Evolutionary conservation across 2,113 vertebrate genomes (phyloP), one percentile per base, ranked within the genome.

Genomic region (Coptodon rendalli): DNA sequence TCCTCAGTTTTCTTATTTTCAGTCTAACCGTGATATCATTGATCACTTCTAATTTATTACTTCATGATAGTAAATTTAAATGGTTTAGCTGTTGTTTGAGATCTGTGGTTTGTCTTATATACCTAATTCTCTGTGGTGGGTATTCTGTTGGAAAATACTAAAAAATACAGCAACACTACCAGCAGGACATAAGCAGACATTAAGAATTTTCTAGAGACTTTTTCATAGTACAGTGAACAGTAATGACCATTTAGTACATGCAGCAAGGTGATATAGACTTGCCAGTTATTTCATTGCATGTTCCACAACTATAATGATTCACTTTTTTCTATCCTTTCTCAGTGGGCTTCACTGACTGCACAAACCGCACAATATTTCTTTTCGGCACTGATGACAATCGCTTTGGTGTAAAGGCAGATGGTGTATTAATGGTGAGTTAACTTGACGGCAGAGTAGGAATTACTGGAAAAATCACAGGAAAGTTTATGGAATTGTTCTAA

Each of bases 361-460:
- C 54, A 29, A 57, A 57, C 54, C 24, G 13, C 24, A 59, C 56
- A 59, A 52, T n/a, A 6, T 87, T 91, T 13, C 3, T 34, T 4
- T 94, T 95, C 36, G 19, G 6, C 5, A 90, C 86, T 1, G 73
- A 73, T 8, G 90, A 96, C 88, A 68, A 9, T 3, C 90, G 88
- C 14, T 95, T 97, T 89, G 3, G 7, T 4, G 90, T 96, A 3
- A 79, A 89, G 6, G 29, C 59, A 2, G 92, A 96, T n/a, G 96
- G 95, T 1, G 16, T 53, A 1, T 24, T 97, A 24, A 88, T 24
- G 48, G 86, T 96, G 45, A 95, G 95, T 29, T 91, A 48, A 63
- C 29, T 29, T 61, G 14, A 61, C 2, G 5, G 27, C 59, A 36
- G n/a, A 34, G 31, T 0, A 12, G 17, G 17, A 16, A 34, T 36